Percentiles rank a stretch among this genome's conserved stretches.
Conservation (phyloP, 2,797 vertebrate species). For the Morelia viridis region DNA sequence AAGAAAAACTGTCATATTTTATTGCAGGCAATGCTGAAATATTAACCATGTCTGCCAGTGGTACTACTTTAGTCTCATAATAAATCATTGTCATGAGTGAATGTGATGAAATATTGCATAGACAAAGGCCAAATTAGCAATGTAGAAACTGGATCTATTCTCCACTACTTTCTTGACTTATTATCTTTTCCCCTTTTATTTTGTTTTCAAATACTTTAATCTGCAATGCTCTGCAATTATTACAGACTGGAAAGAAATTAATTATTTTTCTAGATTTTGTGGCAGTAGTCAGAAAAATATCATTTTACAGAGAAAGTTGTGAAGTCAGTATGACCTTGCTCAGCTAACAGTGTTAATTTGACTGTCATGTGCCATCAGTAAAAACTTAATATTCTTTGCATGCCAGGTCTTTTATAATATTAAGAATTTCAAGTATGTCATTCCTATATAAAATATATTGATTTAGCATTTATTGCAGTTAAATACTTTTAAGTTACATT, state of each 20-base stretch:
- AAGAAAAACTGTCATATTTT: conserved; percentile 62
- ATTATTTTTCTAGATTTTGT: conserved; percentile 41
- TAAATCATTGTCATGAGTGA: conserved; percentile 56
- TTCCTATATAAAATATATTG: conserved; percentile 40
- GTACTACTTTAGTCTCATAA: conserved; percentile 55
- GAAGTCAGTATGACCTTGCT: background rate
- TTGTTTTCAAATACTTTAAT: conserved; percentile 32
- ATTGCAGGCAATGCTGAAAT: conserved; percentile 52
- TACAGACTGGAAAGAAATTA: conserved; percentile 40
- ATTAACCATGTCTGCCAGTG: conserved; percentile 62
- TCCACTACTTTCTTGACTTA: conserved; percentile 12
- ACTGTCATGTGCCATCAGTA: background rate
- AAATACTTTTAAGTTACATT: background rate
- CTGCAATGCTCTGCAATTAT: conserved; percentile 20
- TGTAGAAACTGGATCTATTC: background rate
- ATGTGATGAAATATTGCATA: conserved; percentile 20
- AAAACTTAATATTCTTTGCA: background rate
- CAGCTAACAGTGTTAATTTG: conserved; percentile 11
- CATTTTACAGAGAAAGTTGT: conserved; percentile 13
- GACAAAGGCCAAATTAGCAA: conserved; percentile 14
- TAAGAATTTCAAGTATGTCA: conserved; percentile 35
- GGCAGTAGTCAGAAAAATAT: conserved; percentile 10
- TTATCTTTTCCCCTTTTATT: conserved; percentile 31
- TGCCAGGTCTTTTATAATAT: conserved; percentile 5
- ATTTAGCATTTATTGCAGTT: background rate